Base-by-base conservation (phyloP, 2,888 invertebrate species). In the Gnatocerus cornutus region DNA sequence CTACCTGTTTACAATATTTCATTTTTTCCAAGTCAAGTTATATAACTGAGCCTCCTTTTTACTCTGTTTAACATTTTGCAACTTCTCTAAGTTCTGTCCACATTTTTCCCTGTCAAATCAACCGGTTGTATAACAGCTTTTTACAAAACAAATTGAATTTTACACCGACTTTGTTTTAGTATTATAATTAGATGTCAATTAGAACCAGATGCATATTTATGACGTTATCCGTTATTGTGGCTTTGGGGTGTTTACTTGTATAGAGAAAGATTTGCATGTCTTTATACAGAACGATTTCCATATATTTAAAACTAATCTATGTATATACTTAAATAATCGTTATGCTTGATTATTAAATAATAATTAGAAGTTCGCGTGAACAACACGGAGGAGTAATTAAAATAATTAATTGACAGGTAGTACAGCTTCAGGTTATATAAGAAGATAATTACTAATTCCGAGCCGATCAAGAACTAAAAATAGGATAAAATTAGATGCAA, bases 151-250 rank as follows among this genome's bases (percentile, higher is more conserved):
- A 29, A 50, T 50, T 56, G 30, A 45, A 30, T 58, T 58, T 45
- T 30, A 30, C 21, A 41, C 56, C 27, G 29, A 56, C 43, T 55
- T 55, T 55, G 55, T 55, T 37, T 55, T 16, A 12, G 7, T 37
- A 56, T 56, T 59, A 14, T 59, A 59, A 59, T 59, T 59, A 45
- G 59, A 46, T 59, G 59, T 59, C 59, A 59, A 59, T 59, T 59
- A 59, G 16, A 59, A 14, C 29, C 10, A 39, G 53, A 53, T 63
- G 63, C 53, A 63, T 63, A 63, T 63, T 63, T 53, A 63, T 63
- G 52, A 53, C 30, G 52, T 39, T 29, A 50, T 27, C 62, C 50
- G 62, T 52, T 61, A 39, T 48, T 30, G 50, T 62, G 50, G 62
- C 62, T 62, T n/a, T 33, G 62, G 62, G 62, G 62, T 52, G 62